Evolutionary conservation across 1,140 invertebrate genomes (phyloP).

Genomic region (Phortica variegata): DNA sequence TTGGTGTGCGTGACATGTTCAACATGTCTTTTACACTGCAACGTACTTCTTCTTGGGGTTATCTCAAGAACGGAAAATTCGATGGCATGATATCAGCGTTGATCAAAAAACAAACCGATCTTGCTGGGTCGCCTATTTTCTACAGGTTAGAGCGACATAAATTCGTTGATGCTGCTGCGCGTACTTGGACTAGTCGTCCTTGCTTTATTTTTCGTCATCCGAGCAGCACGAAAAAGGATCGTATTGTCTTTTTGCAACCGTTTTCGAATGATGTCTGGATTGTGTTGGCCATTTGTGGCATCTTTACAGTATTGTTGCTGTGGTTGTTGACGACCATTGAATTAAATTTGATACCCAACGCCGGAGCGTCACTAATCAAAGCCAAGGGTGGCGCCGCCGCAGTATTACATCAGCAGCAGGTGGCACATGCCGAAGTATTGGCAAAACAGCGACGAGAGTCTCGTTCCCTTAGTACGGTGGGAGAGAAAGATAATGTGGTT

Average conservation of each 20-base stretch:
- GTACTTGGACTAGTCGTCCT: constrained; percentile 60
- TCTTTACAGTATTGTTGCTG: constrained; percentile 40
- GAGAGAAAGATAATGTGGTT: constrained; percentile 2
- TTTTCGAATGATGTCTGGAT: constrained; percentile 62
- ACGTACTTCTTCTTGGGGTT: constrained; percentile 65
- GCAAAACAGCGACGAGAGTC: background rate
- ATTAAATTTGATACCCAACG: constrained; percentile 35
- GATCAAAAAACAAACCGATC: constrained; percentile 61
- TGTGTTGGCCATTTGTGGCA: constrained; percentile 50
- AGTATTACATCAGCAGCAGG: constrained; percentile 14
- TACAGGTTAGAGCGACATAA: constrained; percentile 62
- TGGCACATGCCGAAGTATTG: constrained; percentile 4
- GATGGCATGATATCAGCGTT: constrained; percentile 69
- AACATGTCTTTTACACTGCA: constrained; percentile 64
- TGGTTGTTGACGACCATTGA: constrained; percentile 48
- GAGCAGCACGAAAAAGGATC: constrained; percentile 62
- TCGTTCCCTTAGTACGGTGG: constrained; percentile 7
- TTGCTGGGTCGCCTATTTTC: constrained; percentile 64
- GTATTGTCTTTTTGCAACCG: constrained; percentile 64
- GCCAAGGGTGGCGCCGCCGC: constrained; percentile 32
- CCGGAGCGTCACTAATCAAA: constrained; percentile 37
- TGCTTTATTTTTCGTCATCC: constrained; percentile 69
- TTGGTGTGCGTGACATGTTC: constrained; percentile 63
- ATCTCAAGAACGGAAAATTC: constrained; percentile 64
- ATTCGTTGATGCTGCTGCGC: constrained; percentile 63